These are phyloP conservation scores for Piaya cayana DNA, from an alignment of 2,113 vertebrate genomes.

Conservation along the genomic window DNA sequence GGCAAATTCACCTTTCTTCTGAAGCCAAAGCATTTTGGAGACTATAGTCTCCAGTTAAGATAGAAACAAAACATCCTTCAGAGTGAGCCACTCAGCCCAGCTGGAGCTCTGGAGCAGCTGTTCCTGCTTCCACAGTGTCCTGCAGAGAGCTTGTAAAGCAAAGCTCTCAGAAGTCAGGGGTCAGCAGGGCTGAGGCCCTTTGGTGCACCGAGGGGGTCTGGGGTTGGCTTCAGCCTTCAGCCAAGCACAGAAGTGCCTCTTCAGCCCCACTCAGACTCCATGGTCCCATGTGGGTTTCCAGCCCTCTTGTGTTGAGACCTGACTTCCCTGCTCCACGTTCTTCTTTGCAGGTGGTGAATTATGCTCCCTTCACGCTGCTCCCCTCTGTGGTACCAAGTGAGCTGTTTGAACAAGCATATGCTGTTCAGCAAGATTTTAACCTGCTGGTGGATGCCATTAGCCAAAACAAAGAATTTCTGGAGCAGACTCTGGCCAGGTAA, in stretches of 20 bases:
- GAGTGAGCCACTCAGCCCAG: background rate
- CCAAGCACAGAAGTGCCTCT: background rate
- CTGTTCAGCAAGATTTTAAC: slow-evolving; percentile 90
- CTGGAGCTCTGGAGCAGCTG: background rate
- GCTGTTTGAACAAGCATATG: slow-evolving; percentile 85
- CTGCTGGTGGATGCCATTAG: slow-evolving; percentile 89
- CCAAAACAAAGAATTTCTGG: slow-evolving; percentile 84
- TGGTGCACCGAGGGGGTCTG: background rate
- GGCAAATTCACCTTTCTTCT: background rate
- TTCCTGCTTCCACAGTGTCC: accelerated
- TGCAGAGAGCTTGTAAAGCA: accelerated
- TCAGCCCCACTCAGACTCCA: background rate
- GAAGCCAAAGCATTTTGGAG: background rate
- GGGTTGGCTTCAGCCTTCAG: background rate
- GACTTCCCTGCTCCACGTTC: background rate
- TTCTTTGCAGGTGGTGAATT: slow-evolving; percentile 84
- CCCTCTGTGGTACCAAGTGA: slow-evolving; percentile 83
- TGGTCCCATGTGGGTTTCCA: too few relatives aligned
- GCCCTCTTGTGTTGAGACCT: background rate
- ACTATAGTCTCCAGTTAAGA: background rate
- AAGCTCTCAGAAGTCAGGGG: background rate
- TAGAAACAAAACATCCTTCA: background rate
- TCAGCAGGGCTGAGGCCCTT: accelerated
- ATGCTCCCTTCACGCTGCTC: slow-evolving; percentile 89
- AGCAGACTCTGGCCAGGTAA: slow-evolving; percentile 86